Conservation (phyloP, 2,113 vertebrate species). For the Excalfactoria chinensis region DNA sequence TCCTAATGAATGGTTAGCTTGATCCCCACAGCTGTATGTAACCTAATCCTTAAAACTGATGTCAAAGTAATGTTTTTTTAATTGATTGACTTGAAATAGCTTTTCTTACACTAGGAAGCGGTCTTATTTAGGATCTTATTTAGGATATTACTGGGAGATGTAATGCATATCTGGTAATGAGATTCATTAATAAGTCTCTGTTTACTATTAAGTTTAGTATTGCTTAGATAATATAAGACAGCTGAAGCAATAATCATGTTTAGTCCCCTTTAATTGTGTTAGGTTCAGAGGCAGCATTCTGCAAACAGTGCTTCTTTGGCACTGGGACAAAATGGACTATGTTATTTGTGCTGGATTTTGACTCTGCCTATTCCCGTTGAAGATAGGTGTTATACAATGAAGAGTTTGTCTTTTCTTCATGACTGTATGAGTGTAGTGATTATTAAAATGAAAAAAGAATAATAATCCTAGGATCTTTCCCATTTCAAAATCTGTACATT, state of each 20-base stretch:
- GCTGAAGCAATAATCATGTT: background rate
- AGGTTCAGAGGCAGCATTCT: background rate
- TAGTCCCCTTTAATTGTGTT: background rate
- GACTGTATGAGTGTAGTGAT: background rate
- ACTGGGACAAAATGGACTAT: background rate
- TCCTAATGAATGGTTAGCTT: background rate
- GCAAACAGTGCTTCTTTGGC: background rate
- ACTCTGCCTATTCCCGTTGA: background rate
- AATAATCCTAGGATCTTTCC: background rate
- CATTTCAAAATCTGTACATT: background rate
- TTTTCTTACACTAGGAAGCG: background rate
- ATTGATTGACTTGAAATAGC: background rate
- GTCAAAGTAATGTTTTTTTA: background rate
- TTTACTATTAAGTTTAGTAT: background rate
- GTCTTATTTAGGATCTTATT: background rate
- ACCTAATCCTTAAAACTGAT: accelerated
- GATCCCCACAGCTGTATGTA: background rate
- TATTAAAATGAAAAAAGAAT: background rate
- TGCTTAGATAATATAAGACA: background rate
- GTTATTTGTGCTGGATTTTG: background rate
- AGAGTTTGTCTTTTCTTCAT: background rate
- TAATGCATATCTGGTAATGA: background rate
- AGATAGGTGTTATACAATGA: background rate
- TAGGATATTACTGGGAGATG: background rate
- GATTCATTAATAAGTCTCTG: background rate